Evolutionary conservation across 2,113 vertebrate genomes (phyloP).

Genomic region (Pterocles burchelli): DNA sequence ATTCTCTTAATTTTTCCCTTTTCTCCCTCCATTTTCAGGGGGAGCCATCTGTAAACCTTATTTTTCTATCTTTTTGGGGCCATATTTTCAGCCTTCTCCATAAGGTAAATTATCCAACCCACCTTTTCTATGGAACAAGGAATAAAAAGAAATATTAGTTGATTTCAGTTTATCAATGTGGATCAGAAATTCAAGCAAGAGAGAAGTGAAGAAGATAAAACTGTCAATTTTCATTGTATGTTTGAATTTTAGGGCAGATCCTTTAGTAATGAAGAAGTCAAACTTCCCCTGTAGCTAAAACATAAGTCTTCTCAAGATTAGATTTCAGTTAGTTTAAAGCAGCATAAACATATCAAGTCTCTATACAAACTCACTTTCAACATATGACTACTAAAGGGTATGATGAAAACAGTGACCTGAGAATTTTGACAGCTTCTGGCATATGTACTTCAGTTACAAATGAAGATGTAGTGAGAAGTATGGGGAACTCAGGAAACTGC

Average conservation of each 20-base stretch:
- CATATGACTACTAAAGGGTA: not conserved
- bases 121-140: not conserved
- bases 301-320: not conserved
- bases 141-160: not conserved
- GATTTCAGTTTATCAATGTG: not conserved
- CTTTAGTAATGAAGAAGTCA: not conserved
- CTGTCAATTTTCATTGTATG: not conserved
- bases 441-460: slow-evolving; percentile 51
- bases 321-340: not conserved
- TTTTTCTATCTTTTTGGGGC: not conserved
- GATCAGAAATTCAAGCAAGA: not conserved
- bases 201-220: not conserved
- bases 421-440: slow-evolving; percentile 43
- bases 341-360: not conserved
- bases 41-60: not conserved
- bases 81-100: not conserved
- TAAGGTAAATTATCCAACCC: not conserved
- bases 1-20: not conserved
- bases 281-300: not conserved
- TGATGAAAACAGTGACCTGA: slow-evolving; percentile 56
- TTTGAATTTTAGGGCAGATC: not conserved
- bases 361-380: not conserved
- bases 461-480: slow-evolving; percentile 55
- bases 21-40: not conserved
- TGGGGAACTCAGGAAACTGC: slow-evolving; percentile 33